Evolutionary conservation across 2,797 vertebrate species (phyloP), one percentile per base, ranked within the genome.

Genomic region (Gymnothorax reevesii): DNA sequence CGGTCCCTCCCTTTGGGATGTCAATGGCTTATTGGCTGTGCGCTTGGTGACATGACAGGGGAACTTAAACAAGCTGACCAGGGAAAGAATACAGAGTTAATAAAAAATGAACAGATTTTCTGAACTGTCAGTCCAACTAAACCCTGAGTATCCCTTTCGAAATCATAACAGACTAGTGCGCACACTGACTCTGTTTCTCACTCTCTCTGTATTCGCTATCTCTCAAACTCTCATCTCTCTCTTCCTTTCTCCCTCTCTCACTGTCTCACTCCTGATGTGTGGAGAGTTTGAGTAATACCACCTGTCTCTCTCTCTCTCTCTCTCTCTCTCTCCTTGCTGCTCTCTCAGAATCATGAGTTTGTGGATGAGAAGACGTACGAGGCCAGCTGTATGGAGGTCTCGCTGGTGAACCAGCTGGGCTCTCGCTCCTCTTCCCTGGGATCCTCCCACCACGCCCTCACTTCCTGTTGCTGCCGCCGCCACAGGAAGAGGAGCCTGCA

Each of bases 311-410:
- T 49, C 62, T 27, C 55, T 59, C 64, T 55, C 57, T 27, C 77
- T 82, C 82, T 64, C 25, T 42, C 77, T 1, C 33, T 1, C 33
- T 42, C 33, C 2, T 42, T 12, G 54, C 73, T 5, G n/a, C 83
- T 52, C 42, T 85, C 60, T 90, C 90, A 99, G 98, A 99, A 98
- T 92, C 97, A 98, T 0, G 96, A 98, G 90, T 98, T 99, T 91
- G 96, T 98, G 92, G 98, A 99, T 52, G 98, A 98, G 90, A 97
- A 98, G 92, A 92, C 94, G 7, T 98, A 95, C 0, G 97, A 99
- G 90, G 91, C 95, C 8, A 96, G 95, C 93, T 97, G 95, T 86
- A 96, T 96, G 95, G 98, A 98, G 90, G 95, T 97, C 4, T 94
- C 95, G 0, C 95, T 96, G 4, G 93, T 96, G 87, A 98, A 98